Evolutionary conservation across 2,113 vertebrate genomes (phyloP).

Genomic region (Agapornis roseicollis): DNA sequence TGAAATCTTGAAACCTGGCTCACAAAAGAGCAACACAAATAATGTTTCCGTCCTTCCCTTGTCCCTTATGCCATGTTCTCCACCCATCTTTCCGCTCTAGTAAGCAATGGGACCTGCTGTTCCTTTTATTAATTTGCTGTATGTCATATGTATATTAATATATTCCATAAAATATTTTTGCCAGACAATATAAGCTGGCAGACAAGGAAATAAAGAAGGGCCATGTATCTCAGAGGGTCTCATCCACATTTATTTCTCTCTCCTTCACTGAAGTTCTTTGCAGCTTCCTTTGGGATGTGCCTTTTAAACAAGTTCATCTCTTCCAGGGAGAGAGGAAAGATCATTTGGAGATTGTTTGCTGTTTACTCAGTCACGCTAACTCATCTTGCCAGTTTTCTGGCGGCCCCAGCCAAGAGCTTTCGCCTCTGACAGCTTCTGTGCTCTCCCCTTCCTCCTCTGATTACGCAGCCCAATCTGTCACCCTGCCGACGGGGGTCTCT

Average conservation of each 20-base stretch:
- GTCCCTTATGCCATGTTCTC: slow-evolving; percentile 65
- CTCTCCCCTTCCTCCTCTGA: slow-evolving; percentile 88
- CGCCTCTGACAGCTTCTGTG: slow-evolving; percentile 86
- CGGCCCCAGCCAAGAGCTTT: slow-evolving; percentile 88
- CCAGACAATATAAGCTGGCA: slow-evolving; percentile 54
- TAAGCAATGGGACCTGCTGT: slow-evolving; percentile 68
- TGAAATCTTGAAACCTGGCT: slow-evolving; percentile 23
- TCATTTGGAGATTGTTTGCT: slow-evolving; percentile 79
- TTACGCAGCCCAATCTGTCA: slow-evolving; percentile 98
- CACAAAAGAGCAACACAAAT: slow-evolving; percentile 27
- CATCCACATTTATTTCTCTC: slow-evolving; percentile 47
- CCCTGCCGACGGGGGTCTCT: slow-evolving; percentile 89
- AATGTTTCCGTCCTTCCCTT: slow-evolving; percentile 29
- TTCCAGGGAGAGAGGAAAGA: slow-evolving; percentile 65
- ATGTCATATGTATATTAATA: slow-evolving; percentile 70
- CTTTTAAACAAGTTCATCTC: slow-evolving; percentile 68
- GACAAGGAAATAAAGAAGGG: slow-evolving; percentile 34
- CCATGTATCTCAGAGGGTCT: slow-evolving; percentile 36
- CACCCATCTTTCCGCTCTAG: slow-evolving; percentile 66
- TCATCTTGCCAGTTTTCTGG: slow-evolving; percentile 92
- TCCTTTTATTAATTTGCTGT: slow-evolving; percentile 69
- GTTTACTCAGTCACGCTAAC: slow-evolving; percentile 82
- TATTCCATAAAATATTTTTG: slow-evolving; percentile 60
- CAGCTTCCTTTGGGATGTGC: slow-evolving; percentile 34
- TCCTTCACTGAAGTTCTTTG: slow-evolving; percentile 46